These are phyloP conservation scores for Rattus norvegicus DNA, from an alignment of 2,113 vertebrate species.

Conservation along the genomic window DNA sequence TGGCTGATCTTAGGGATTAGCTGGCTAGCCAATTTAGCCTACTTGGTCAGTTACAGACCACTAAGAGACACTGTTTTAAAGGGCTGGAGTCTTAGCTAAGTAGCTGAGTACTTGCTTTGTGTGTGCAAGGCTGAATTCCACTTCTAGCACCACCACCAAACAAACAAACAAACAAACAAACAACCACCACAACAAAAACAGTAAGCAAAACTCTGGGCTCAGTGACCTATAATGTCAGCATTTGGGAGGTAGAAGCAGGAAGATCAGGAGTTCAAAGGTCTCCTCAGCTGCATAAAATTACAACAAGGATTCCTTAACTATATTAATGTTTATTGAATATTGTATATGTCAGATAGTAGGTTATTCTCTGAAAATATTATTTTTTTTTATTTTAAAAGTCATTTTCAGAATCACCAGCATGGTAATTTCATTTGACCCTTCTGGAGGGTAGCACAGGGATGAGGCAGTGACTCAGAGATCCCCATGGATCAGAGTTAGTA, in stretches of 20 bases:
- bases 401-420: slow-evolving; percentile 17
- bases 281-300: background rate
- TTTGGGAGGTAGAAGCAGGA: background rate
- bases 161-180: background rate
- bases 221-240: background rate
- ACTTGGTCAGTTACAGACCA: background rate
- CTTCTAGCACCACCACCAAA: background rate
- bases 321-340: background rate
- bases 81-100: background rate
- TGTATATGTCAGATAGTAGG: background rate
- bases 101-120: background rate
- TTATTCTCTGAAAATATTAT: background rate
- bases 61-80: background rate
- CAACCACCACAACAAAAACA: too few relatives aligned
- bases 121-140: background rate
- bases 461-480: background rate
- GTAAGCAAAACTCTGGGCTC: background rate
- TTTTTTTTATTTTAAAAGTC: background rate
- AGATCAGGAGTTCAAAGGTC: background rate
- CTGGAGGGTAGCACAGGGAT: background rate
- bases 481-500: background rate
- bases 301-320: slow-evolving; percentile 12
- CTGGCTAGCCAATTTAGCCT: background rate
- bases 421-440: background rate
- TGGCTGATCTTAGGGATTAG: background rate